phyloP scores from a whole-genome alignment of 2,797 vertebrate species.

The Columba guinea region DNA sequence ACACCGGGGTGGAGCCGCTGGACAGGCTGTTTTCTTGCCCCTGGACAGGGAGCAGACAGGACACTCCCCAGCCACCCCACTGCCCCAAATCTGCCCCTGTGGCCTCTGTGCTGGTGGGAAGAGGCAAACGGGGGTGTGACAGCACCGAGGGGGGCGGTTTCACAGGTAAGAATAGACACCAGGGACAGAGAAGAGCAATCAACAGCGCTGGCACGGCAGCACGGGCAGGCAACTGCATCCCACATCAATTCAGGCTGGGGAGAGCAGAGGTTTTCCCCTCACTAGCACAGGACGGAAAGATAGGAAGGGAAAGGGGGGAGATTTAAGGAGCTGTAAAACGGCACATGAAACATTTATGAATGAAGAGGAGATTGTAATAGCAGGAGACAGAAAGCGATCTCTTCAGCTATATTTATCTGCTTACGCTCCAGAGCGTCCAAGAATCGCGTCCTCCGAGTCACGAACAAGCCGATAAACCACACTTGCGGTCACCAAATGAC shows the following conservation, averaged over 20 bases:
- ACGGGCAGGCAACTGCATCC: rapidly evolving
- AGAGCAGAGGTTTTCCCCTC: neutral
- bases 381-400: neutral
- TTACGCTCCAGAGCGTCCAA: rapidly evolving
- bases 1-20: neutral
- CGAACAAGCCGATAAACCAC: neutral
- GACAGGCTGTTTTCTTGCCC: neutral
- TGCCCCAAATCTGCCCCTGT: neutral
- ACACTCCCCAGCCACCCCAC: neutral
- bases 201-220: neutral
- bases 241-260: neutral
- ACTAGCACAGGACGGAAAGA: neutral
- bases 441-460: neutral
- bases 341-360: neutral
- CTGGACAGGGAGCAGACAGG: neutral
- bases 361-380: neutral
- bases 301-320: neutral
- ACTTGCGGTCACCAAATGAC: neutral
- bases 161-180: neutral
- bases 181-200: neutral
- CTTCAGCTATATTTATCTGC: neutral
- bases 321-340: neutral
- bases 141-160: rapidly evolving
- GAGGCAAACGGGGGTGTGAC: neutral
- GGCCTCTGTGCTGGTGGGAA: neutral